Evolutionary conservation across 2,113 vertebrate species (phyloP).

Genomic region (Rhinolophus ferrumequinum): DNA sequence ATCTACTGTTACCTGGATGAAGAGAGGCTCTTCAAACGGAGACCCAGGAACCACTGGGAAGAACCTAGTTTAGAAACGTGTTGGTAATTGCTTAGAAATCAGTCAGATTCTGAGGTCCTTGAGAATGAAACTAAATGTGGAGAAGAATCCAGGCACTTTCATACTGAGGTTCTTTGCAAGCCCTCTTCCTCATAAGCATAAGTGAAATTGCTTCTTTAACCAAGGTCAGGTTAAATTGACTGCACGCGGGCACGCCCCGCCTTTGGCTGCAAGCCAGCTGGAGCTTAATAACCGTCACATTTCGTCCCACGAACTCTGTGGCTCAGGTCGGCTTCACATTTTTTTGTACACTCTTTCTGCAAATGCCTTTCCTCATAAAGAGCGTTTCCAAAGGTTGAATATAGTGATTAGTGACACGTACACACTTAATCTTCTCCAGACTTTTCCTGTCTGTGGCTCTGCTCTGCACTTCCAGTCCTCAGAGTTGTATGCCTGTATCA

Average conservation of each 20-base stretch:
- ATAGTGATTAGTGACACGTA: conserved; percentile 65
- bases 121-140: background rate
- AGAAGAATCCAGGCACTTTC: background rate
- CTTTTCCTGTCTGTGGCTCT: conserved; percentile 19
- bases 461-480: background rate
- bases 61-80: conserved; percentile 1
- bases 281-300: background rate
- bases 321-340: conserved; percentile 37
- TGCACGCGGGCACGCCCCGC: background rate
- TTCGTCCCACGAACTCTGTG: conserved; percentile 22
- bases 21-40: background rate
- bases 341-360: conserved; percentile 65
- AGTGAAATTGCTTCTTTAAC: background rate
- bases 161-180: background rate
- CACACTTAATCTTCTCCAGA: conserved; percentile 61
- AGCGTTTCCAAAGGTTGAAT: conserved; percentile 74
- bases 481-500: conserved; percentile 64
- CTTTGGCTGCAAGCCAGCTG: conserved; percentile 52
- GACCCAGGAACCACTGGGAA: background rate
- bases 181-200: background rate
- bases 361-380: conserved; percentile 68
- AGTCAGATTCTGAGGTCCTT: conserved; percentile 14
- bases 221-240: conserved; percentile 51
- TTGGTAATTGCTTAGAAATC: background rate
- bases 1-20: conserved; percentile 38